Evolutionary conservation across 2,888 invertebrate genomes (phyloP).

Genomic region (Cyclophora punctaria): DNA sequence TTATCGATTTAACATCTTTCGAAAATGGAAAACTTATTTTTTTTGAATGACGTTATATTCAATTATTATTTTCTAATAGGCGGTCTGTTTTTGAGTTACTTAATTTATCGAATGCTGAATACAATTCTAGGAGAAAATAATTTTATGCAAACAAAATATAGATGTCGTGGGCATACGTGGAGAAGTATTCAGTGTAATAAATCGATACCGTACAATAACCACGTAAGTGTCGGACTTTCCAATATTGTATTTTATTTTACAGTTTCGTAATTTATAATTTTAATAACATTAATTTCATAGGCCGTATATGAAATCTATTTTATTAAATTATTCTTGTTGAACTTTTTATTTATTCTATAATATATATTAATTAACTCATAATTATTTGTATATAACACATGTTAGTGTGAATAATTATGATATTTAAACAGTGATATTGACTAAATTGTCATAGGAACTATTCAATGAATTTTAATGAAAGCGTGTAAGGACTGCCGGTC

Average conservation of each 20-base stretch:
- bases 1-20: too few relatives aligned
- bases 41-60: constrained; percentile 45
- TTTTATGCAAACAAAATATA: constrained; percentile 55
- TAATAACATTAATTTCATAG: too few relatives aligned
- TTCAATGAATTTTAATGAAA: too few relatives aligned
- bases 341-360: neutral
- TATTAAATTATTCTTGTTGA: neutral
- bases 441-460: too few relatives aligned
- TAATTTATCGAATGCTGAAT: constrained; percentile 54
- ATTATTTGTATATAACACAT: too few relatives aligned
- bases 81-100: constrained; percentile 54
- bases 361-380: too few relatives aligned
- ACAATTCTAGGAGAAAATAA: constrained; percentile 48
- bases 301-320: neutral
- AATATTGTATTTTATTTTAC: too few relatives aligned
- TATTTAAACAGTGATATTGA: too few relatives aligned
- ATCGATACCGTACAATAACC: constrained; percentile 63
- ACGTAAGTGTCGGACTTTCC: constrained; percentile 39
- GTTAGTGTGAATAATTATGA: too few relatives aligned
- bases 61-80: constrained; percentile 62
- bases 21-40: constrained; percentile 35
- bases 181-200: constrained; percentile 70
- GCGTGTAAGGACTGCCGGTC: too few relatives aligned
- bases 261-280: too few relatives aligned
- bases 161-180: constrained; percentile 58